These are phyloP conservation scores for Spodoptera exigua DNA, from an alignment of 2,888 invertebrate species.

Conservation along the genomic window DNA sequence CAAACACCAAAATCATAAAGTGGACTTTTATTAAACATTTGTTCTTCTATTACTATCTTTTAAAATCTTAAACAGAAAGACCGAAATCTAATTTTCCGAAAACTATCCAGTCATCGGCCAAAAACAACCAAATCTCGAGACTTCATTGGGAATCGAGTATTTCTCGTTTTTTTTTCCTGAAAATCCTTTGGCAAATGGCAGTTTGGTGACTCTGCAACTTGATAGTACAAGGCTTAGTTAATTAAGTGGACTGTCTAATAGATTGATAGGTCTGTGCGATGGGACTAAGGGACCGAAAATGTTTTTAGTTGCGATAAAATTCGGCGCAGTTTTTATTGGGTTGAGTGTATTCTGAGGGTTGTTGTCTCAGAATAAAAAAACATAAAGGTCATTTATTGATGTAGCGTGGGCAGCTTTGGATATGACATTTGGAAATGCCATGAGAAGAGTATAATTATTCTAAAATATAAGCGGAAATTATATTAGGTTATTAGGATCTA, in stretches of 20 bases:
- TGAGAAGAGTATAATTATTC: too few relatives aligned
- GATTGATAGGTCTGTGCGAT: slow-evolving; percentile 61
- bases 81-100: slow-evolving; percentile 7
- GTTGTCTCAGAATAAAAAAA: too few relatives aligned
- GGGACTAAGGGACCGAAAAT: slow-evolving; percentile 19
- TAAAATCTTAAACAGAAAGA: slow-evolving; percentile 22
- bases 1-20: too few relatives aligned
- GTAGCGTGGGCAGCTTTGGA: too few relatives aligned
- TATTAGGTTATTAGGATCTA: too few relatives aligned
- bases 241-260: slow-evolving; percentile 60
- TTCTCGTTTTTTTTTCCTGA: slow-evolving; percentile 37
- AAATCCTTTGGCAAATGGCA: slow-evolving; percentile 41
- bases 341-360: background rate
- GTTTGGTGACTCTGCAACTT: slow-evolving; percentile 44
- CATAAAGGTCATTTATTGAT: too few relatives aligned
- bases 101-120: slow-evolving; percentile 34
- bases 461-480: too few relatives aligned
- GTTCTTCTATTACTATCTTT: too few relatives aligned
- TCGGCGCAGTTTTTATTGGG: background rate
- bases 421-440: background rate
- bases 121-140: slow-evolving; percentile 47
- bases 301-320: slow-evolving; percentile 44
- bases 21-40: too few relatives aligned
- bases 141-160: slow-evolving; percentile 46
- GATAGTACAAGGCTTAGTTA: slow-evolving; percentile 45